phyloP scores from a whole-genome alignment of 2,888 invertebrate species.

The Zhengitettix transpicula region DNA sequence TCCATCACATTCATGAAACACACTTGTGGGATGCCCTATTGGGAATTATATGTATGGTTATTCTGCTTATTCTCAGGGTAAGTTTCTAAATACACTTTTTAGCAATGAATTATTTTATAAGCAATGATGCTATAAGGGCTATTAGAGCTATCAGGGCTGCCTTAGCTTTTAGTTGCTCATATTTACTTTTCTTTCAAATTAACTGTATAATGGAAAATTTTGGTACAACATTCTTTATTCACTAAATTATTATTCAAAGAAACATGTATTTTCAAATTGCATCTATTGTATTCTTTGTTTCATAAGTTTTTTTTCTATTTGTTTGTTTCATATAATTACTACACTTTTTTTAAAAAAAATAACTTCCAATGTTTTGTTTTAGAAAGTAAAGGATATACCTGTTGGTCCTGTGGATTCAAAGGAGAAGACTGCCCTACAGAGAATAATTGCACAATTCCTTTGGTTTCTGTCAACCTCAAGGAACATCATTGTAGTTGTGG shows the following conservation, averaged over 20 bases:
- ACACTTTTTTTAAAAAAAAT: neutral
- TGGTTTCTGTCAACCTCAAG: slow-evolving; percentile 60
- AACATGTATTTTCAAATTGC: no score
- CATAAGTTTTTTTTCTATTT: no score
- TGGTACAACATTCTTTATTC: no score
- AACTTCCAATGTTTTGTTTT: slow-evolving; percentile 18
- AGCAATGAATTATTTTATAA: no score
- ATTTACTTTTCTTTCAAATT: no score
- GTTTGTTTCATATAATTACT: no score
- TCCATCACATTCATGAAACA: slow-evolving; percentile 51
- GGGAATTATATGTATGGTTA: slow-evolving; percentile 48
- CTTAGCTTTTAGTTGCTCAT: no score
- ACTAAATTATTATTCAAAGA: no score
- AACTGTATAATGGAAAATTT: no score
- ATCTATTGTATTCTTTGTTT: no score
- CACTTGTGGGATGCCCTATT: slow-evolving; percentile 51
- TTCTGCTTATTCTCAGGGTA: slow-evolving; percentile 53
- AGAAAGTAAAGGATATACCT: slow-evolving; percentile 56
- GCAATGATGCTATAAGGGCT: no score
- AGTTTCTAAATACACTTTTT: slow-evolving; percentile 16
- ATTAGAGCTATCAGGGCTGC: no score
- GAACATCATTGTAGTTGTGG: slow-evolving; percentile 58
- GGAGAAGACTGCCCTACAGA: slow-evolving; percentile 28
- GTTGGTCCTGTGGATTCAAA: slow-evolving; percentile 27
- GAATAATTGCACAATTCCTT: slow-evolving; percentile 34